Percentiles rank a stretch among this genome's conserved stretches.
These are phyloP conservation scores for Xerus inauris DNA, from an alignment of 2,113 vertebrate species.

Conservation along the genomic window DNA sequence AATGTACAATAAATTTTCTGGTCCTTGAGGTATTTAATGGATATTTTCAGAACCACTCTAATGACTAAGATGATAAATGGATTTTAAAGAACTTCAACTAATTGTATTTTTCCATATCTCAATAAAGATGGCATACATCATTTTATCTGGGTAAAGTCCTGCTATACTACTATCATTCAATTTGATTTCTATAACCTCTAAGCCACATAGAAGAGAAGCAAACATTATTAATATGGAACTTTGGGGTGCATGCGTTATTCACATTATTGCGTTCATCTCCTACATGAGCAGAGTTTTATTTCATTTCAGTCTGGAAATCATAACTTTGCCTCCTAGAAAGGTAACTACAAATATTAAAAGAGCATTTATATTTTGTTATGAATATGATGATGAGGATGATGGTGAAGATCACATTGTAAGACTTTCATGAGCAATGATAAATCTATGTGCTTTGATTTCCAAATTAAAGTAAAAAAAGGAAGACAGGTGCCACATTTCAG, in stretches of 20 bases:
- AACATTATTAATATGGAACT: background rate
- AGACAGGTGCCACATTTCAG: background rate
- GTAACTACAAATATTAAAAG: background rate
- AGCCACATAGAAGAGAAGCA: background rate
- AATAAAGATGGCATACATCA: background rate
- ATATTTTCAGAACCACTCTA: conserved; percentile 45
- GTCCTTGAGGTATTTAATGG: conserved; percentile 40
- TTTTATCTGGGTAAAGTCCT: background rate
- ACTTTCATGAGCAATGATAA: background rate
- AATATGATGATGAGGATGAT: background rate
- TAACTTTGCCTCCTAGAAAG: background rate
- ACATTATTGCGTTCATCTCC: background rate
- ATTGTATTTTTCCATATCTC: conserved; percentile 43
- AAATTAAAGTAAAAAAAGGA: background rate
- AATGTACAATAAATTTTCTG: conserved; percentile 40
- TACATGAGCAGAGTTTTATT: background rate
- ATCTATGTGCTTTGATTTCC: background rate
- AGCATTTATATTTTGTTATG: background rate
- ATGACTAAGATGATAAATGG: conserved; percentile 54
- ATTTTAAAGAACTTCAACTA: conserved; percentile 58
- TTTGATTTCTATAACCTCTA: conserved; percentile 25
- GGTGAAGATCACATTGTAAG: background rate
- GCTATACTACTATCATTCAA: background rate
- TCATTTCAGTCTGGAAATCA: background rate
- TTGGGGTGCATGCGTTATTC: background rate